A percentile compares a stretch with the other conserved stretches of the same genome.
Conservation (phyloP, 2,797 vertebrate genomes). For the Cyprinella venusta region DNA sequence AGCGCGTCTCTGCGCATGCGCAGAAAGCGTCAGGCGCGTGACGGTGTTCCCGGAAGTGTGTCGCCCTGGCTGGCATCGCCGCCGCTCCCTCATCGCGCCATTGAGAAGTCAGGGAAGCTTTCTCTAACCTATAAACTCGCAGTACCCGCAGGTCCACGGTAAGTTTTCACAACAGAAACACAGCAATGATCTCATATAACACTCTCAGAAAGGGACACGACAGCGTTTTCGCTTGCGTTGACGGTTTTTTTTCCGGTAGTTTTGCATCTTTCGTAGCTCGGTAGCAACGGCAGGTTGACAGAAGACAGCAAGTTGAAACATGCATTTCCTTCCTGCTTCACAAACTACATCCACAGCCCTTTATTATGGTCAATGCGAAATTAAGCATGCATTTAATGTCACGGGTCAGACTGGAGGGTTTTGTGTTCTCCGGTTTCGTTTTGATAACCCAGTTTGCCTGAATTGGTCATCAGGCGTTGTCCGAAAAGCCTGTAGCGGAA, state of each 20-base stretch:
- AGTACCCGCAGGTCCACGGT: conserved; percentile 68
- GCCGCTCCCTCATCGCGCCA: conserved; percentile 56
- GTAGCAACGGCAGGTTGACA: conserved; percentile 36
- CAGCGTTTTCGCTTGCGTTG: neutral
- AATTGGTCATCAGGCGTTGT: conserved; percentile 44
- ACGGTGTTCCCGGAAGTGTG: conserved; percentile 68
- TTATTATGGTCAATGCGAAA: neutral
- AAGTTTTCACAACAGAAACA: conserved; percentile 62
- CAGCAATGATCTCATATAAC: too few species aligned
- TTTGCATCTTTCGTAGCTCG: conserved; percentile 26
- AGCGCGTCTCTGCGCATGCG: conserved; percentile 27
- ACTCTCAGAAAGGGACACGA: neutral
- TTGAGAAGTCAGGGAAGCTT: conserved; percentile 61
- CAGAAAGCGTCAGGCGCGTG: neutral
- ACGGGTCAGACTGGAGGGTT: neutral
- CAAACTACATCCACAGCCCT: neutral
- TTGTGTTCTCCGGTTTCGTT: neutral
- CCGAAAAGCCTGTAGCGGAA: neutral
- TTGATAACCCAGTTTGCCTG: neutral
- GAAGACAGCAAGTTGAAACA: conserved; percentile 39
- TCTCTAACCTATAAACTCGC: conserved; percentile 29
- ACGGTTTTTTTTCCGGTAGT: conserved; percentile 1
- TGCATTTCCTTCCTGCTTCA: conserved; percentile 16
- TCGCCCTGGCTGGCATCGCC: conserved; percentile 55
- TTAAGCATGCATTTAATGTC: neutral